phyloP scores from a whole-genome alignment of 2,113 vertebrate genomes.

The Henicopernis longicauda region DNA sequence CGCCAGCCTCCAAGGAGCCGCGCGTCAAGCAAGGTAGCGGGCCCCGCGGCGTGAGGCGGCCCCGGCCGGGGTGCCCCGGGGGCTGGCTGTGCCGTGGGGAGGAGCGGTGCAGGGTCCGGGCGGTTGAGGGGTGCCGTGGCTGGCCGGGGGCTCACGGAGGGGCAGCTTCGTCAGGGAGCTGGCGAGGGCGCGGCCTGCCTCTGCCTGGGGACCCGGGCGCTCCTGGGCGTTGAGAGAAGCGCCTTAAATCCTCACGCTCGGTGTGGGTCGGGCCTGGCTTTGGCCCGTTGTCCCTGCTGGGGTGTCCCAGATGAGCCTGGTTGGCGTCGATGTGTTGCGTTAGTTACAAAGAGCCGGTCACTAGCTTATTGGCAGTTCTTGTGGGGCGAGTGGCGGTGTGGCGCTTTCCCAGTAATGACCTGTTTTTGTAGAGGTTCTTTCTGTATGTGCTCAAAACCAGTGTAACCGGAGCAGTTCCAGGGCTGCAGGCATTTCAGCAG shows the following conservation, averaged over 20 bases:
- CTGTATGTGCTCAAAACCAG: not conserved
- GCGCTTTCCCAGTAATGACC: accelerated
- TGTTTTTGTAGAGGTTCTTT: not conserved
- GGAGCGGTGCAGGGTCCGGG: not conserved
- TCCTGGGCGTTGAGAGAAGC: accelerated
- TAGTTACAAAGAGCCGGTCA: accelerated
- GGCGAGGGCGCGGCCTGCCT: not conserved
- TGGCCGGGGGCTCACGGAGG: accelerated
- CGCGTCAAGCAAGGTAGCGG: too few species aligned
- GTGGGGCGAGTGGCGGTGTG: too few species aligned
- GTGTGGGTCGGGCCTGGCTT: not conserved
- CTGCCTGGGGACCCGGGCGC: accelerated
- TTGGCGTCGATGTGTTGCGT: accelerated
- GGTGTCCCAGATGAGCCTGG: too few species aligned
- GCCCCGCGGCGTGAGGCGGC: too few species aligned
- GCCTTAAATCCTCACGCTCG: accelerated
- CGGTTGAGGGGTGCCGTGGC: accelerated
- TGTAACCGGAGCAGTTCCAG: accelerated
- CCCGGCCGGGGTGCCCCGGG: not conserved
- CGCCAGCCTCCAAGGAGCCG: too few species aligned
- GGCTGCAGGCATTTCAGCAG: not conserved
- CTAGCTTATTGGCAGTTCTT: accelerated
- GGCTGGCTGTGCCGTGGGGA: too few species aligned
- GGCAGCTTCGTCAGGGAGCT: too few species aligned
- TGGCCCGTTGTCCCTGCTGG: accelerated